A percentile compares a stretch with the other conserved stretches of the same genome.
These are phyloP conservation scores for Adela reaumurella DNA, from an alignment of 2,888 invertebrate species.

Conservation along the genomic window DNA sequence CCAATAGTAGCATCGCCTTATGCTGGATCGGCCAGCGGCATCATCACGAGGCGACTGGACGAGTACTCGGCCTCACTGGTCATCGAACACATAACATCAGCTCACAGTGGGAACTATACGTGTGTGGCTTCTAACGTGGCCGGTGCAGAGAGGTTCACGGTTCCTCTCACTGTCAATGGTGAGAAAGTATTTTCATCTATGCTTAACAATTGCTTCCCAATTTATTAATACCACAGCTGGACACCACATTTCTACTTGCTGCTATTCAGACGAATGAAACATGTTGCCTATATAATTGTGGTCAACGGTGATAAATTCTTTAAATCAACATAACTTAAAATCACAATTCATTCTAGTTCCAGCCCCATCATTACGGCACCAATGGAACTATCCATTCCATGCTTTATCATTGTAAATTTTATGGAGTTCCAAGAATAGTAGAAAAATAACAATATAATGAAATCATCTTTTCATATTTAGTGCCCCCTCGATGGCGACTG, in stretches of 20 bases:
- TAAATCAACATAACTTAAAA: too few species aligned
- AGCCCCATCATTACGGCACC: too few species aligned
- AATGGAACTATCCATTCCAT: too few species aligned
- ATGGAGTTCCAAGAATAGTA: too few species aligned
- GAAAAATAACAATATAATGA: constrained; percentile 2
- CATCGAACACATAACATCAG: constrained; percentile 80
- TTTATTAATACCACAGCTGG: not conserved
- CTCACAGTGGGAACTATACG: constrained; percentile 88
- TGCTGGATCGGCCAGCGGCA: constrained; percentile 33
- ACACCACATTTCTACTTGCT: not conserved
- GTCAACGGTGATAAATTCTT: too few species aligned
- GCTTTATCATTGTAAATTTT: too few species aligned
- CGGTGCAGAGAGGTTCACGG: constrained; percentile 71
- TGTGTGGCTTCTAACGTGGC: constrained; percentile 88
- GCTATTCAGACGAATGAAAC: too few species aligned
- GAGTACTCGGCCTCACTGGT: constrained; percentile 83
- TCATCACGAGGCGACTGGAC: constrained; percentile 61
- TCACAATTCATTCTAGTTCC: too few species aligned
- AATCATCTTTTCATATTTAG: too few species aligned
- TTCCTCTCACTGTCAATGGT: constrained; percentile 81
- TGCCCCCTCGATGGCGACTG: constrained; percentile 86
- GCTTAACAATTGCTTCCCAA: too few species aligned
- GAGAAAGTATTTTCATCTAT: too few species aligned
- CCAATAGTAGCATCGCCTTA: constrained; percentile 64
- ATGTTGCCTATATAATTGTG: too few species aligned